Base-by-base conservation (phyloP, 2,888 invertebrate genomes). In the Plemyria rubiginata region DNA sequence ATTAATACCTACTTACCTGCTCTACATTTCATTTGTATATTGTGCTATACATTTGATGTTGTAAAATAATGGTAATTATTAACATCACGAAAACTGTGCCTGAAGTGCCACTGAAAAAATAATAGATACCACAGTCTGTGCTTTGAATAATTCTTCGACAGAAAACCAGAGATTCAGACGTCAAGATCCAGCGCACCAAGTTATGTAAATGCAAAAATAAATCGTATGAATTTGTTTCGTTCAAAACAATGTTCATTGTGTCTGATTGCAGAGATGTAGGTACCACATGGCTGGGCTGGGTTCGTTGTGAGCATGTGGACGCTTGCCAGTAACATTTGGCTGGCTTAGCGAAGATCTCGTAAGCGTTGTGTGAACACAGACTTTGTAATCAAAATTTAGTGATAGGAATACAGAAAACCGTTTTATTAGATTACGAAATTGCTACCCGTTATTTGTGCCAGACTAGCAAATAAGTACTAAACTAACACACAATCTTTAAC, bases 291-390 rank as follows among this genome's bases (percentile, higher is more conserved):
- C 53, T 54, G 61, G 50, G 51, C 54, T 54, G 61, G 54, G 51
- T 51, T 50, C 46, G 59, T 59, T 62, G 63, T 63, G 67, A 65
- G 58, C 50, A 53, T 60, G 63, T 70, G 71, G 71, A 67, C 54
- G 56, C n/a, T 55, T 70, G 71, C 71, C 70, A 71, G 70, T 65
- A 54, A 67, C 70, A 71, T 70, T 71, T 70, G 70, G 70, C 70
- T 66, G 68, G 60, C 54, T 65, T 50, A 48, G 65, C 68, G 60
- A 68, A 62, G 62, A 68, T 70, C 71, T 63, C 70, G 66, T 71
- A 68, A 67, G 68, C 68, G 64, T 51, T 69, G 66, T 68, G 69
- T 70, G 70, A 70, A 70, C 70, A 69, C 62, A 62, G 65, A 62
- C 67, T 67, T 67, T 70, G 67, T 67, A 61, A 68, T 68, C 65